Evolutionary conservation across 64 coral and sea anemone species (phyloP).

Genomic region (Stichodactyla helianthus): DNA sequence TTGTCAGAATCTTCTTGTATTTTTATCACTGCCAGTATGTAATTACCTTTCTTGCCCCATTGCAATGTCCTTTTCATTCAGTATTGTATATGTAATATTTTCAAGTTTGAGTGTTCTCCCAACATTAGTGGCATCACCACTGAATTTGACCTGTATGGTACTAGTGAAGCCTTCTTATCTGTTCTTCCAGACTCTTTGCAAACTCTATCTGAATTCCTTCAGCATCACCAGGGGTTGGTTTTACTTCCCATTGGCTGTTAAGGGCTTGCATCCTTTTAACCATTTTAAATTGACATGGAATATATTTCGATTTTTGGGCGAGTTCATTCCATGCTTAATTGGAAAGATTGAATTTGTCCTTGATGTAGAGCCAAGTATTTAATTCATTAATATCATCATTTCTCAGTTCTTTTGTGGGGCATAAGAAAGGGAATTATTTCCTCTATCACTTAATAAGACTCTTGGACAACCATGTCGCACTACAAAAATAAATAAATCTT

Average conservation of each 20-base stretch:
- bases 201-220: slow-evolving; percentile 41
- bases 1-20: too few relatives aligned
- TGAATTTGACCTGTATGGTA: slow-evolving; percentile 40
- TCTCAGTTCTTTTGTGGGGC: slow-evolving; percentile 30
- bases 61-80: slow-evolving; percentile 53
- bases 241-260: slow-evolving; percentile 40
- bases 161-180: slow-evolving; percentile 28
- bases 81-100: slow-evolving; percentile 49
- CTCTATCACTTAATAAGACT: too few relatives aligned
- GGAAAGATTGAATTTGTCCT: slow-evolving; percentile 59
- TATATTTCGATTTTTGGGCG: slow-evolving; percentile 37
- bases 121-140: slow-evolving; percentile 44
- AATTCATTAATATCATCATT: slow-evolving; percentile 42
- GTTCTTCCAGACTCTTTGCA: too few relatives aligned
- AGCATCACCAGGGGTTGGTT: slow-evolving; percentile 48
- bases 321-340: slow-evolving; percentile 64
- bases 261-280: slow-evolving; percentile 38
- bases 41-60: slow-evolving; percentile 60
- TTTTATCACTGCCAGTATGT: slow-evolving; percentile 35
- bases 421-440: too few relatives aligned
- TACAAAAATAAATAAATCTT: too few relatives aligned
- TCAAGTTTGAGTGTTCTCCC: slow-evolving; percentile 40
- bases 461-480: too few relatives aligned
- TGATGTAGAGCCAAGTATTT: slow-evolving; percentile 44
- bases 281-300: slow-evolving; percentile 37